Evolutionary conservation across 2,797 vertebrate genomes (phyloP).

Genomic region (Sebastes diploproa): DNA sequence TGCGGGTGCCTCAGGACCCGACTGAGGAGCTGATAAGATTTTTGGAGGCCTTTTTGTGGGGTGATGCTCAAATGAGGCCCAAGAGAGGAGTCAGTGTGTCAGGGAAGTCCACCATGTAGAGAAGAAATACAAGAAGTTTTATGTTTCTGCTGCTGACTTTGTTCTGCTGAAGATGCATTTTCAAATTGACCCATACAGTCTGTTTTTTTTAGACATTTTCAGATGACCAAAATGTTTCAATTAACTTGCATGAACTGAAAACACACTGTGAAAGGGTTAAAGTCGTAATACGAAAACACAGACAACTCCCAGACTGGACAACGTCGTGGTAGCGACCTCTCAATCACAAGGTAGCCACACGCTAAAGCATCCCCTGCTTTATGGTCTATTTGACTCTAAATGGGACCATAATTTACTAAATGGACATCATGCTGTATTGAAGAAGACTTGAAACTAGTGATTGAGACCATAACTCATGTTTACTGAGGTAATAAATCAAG

Average conservation of each 20-base stretch:
- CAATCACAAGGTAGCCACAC: too few species aligned
- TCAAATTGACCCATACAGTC: not conserved
- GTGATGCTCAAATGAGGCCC: conserved; percentile 47
- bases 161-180: not conserved
- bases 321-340: fast-evolving
- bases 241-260: too few species aligned
- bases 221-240: too few species aligned
- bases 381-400: too few species aligned
- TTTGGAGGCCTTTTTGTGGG: conserved; percentile 38
- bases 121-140: not conserved
- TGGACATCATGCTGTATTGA: too few species aligned
- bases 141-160: not conserved
- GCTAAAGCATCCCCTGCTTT: fast-evolving
- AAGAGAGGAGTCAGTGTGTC: conserved; percentile 6
- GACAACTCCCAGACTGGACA: too few species aligned
- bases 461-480: too few species aligned
- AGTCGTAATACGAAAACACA: fast-evolving
- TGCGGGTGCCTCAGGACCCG: conserved; percentile 45
- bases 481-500: too few species aligned
- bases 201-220: not conserved
- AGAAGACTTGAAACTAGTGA: fast-evolving
- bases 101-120: not conserved
- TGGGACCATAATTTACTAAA: too few species aligned
- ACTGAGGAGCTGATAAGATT: conserved; percentile 74
- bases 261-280: too few species aligned